Percentiles rank a stretch among this genome's conserved stretches.
phyloP scores from a whole-genome alignment of 2,888 invertebrate species.

The Osedax frankpressi region DNA sequence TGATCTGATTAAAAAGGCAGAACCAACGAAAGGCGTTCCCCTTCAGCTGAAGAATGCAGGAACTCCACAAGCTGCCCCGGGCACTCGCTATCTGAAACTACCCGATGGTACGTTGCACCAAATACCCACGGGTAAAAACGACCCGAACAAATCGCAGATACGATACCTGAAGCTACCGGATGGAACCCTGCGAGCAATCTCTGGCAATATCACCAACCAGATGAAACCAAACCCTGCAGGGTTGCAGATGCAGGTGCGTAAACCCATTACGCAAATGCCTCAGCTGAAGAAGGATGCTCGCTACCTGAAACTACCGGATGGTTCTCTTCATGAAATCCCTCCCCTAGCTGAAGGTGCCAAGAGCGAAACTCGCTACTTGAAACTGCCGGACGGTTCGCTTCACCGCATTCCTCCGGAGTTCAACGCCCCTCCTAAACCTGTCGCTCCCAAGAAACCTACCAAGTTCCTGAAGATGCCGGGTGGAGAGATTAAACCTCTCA shows the following conservation, averaged over 20 bases:
- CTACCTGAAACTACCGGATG: constrained; percentile 9
- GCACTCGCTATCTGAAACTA: not conserved
- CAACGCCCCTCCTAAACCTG: not conserved
- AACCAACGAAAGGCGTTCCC: not conserved
- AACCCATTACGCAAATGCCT: not conserved
- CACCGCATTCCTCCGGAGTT: not conserved
- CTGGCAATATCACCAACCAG: not conserved
- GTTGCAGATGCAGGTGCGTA: not conserved
- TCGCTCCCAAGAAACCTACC: not conserved
- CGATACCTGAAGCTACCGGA: not conserved
- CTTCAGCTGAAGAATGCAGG: not conserved
- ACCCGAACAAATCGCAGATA: not conserved
- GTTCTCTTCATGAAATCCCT: not conserved
- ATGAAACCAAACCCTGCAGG: not conserved
- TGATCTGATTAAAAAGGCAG: not conserved
- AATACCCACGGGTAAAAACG: not conserved
- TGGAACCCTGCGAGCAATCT: not conserved
- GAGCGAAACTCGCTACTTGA: not conserved
- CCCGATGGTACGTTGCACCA: constrained; percentile 11
- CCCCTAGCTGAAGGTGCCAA: not conserved
- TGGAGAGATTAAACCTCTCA: not conserved
- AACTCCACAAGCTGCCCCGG: not conserved
- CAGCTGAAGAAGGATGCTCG: not conserved
- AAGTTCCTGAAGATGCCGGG: not conserved
- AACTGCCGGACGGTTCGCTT: not conserved